Base-by-base conservation (phyloP, 2,113 vertebrate genomes). In the Thalassoma bifasciatum region DNA sequence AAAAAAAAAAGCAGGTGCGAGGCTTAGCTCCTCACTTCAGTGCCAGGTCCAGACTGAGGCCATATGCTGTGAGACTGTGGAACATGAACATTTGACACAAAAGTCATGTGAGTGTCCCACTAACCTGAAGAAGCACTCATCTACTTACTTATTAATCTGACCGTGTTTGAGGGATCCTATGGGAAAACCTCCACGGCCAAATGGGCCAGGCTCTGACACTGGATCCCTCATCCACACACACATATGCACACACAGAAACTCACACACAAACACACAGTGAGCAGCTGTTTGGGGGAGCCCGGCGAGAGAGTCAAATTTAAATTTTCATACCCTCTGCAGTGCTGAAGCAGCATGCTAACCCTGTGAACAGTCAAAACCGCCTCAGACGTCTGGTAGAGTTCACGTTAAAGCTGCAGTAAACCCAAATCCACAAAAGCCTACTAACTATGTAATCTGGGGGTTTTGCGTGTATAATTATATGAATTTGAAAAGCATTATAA, bases 251-350 rank as follows among this genome's bases (percentile, higher is more conserved):
- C 70, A 64, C 23, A 52, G 30, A 30, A 30, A 30, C 68, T 56
- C 16, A 72, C 51, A 60, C 4, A 72, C 65, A 65, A 30, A 30
- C 63, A 50, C 49, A 67, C 23, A 69, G 62, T 21, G 42, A 86
- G 69, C 93, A 90, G 88, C 93, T 92, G 92, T 88, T 90, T 72
- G 50, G 77, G 77, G 67, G 63, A 82, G 74, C 79, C 71, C 56
- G 0, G 57, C 19, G 3, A 85, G 79, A 75, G 57, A 75, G 57
- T 65, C 44, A 2, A 72, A 67, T 72, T 92, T 89, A 88, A 73
- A 86, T 52, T 83, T 86, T 81, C 76, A 91, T 88, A 66, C 59
- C 63, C 65, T 86, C 2, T 37, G 64, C 21, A 12, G 34, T 64
- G 79, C 81, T 70, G 65, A 81, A 70, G 81, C 76, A 77, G 85